Evolutionary conservation across 2,113 vertebrate species (phyloP).

Genomic region (Eulemur rufifrons): DNA sequence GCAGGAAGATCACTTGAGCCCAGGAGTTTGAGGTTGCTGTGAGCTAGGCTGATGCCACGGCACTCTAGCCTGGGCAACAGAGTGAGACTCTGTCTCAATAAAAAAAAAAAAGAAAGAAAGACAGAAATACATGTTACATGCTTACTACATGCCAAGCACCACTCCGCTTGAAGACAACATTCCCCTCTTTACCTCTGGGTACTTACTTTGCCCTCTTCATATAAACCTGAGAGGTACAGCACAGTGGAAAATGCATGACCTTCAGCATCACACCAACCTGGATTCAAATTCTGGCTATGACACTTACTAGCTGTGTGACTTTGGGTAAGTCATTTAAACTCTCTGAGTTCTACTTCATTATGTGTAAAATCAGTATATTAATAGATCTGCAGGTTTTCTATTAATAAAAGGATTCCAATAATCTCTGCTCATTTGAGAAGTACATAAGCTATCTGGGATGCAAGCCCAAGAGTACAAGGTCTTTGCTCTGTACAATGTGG

Average conservation of each 20-base stretch:
- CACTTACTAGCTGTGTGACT: not conserved
- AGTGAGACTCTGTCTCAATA: too few relatives aligned
- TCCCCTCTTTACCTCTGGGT: not conserved
- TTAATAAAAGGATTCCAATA: not conserved
- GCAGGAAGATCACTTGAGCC: too few relatives aligned
- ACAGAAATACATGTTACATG: not conserved
- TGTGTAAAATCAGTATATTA: conserved; percentile 11
- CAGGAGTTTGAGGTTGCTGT: too few relatives aligned
- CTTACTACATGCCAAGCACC: not conserved
- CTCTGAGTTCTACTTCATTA: not conserved
- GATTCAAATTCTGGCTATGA: not conserved
- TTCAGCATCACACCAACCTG: not conserved
- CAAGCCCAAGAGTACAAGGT: not conserved
- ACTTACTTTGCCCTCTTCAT: not conserved
- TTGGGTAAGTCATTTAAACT: not conserved
- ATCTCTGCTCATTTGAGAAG: not conserved
- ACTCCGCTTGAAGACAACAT: not conserved
- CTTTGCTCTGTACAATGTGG: not conserved
- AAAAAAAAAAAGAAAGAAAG: too few relatives aligned
- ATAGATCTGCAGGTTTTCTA: not conserved
- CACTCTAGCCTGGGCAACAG: too few relatives aligned
- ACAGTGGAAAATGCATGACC: not conserved
- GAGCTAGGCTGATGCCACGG: too few relatives aligned
- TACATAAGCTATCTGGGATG: not conserved
- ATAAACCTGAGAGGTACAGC: not conserved